These are phyloP conservation scores for Ptiloglossa arizonensis DNA, from an alignment of 1,140 invertebrate genomes.

Conservation along the genomic window DNA sequence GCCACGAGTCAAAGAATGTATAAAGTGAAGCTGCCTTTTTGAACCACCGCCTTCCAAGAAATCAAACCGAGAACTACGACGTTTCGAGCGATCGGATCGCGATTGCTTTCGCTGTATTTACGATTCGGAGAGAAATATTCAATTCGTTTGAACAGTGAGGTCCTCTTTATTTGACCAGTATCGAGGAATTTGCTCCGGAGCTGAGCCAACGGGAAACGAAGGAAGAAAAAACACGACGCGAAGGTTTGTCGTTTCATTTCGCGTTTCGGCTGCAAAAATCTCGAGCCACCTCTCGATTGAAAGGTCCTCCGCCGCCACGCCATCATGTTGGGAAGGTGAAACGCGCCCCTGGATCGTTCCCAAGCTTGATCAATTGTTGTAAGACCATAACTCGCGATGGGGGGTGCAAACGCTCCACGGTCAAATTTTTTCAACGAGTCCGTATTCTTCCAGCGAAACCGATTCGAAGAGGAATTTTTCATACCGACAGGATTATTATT, in stretches of 20 bases:
- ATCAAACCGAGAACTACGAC: no score
- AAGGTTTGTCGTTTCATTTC: slow-evolving; percentile 3
- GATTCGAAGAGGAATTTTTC: slow-evolving; percentile 9
- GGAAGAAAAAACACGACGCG: background rate
- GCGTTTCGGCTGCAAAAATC: slow-evolving; percentile 17
- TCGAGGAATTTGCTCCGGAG: background rate
- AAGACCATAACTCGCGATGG: background rate
- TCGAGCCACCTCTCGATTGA: slow-evolving; percentile 1
- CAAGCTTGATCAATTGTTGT: slow-evolving; percentile 37
- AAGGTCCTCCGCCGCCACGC: background rate
- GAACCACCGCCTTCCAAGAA: no score
- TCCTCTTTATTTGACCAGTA: no score
- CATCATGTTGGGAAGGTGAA: slow-evolving; percentile 8
- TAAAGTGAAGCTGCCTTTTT: no score
- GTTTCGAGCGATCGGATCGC: no score
- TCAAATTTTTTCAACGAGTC: background rate
- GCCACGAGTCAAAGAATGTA: no score
- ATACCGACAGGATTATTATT: no score
- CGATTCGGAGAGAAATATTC: no score
- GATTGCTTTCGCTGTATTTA: no score
- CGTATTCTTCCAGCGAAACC: background rate
- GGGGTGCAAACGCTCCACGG: background rate
- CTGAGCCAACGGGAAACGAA: background rate
- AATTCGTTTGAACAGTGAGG: no score
- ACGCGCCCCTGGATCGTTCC: slow-evolving; percentile 26